Evolutionary conservation across 2,797 vertebrate species (phyloP), one percentile per base, ranked within the genome.

Genomic region (Vireo griseus): DNA sequence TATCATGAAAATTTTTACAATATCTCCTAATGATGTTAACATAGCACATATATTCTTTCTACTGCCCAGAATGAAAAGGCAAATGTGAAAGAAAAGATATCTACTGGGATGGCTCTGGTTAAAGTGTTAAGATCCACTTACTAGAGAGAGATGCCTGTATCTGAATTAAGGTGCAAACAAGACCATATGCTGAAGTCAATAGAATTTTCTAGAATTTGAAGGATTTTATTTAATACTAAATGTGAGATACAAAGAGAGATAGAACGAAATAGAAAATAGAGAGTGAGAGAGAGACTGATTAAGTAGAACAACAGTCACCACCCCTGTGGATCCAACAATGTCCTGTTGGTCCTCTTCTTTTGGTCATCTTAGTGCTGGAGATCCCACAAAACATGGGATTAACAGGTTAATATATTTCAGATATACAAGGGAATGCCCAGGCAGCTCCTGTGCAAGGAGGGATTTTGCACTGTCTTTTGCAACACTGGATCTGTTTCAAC

Each of bases 341-440:
- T 39, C 8, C 19, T 58, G 10, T 29, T 51, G 31, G 25, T 35
- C 19, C 54, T 67, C 54, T 58, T 58, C 48, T 45, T 26, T 13
- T 66, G n/a, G 8, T 59, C 3, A 2, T 52, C 19, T 59, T 0
- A 0, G 2, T 42, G 7, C 9, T 26, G 17, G 3, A 4, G 1
- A 13, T 48, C 15, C 35, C 51, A 42, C 11, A 42, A 35, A 50
- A 21, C 59, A 26, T 3, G 37, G 42, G 37, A 31, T 58, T 11
- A 44, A 24, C 19, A n/a, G 12, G 26, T 50, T 26, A 31, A 42
- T 26, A 0, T 12, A 26, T 12, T 58, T 44, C 37, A 35, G 24
- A 14, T 12, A 14, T 10, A 4, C 14, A 58, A 26, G 11, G 37
- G 61, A 35, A 31, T 14, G 17, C 17, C 21, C 21, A n/a, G 44